Base-by-base conservation (phyloP, 2,797 vertebrate species). In the Morus bassanus region DNA sequence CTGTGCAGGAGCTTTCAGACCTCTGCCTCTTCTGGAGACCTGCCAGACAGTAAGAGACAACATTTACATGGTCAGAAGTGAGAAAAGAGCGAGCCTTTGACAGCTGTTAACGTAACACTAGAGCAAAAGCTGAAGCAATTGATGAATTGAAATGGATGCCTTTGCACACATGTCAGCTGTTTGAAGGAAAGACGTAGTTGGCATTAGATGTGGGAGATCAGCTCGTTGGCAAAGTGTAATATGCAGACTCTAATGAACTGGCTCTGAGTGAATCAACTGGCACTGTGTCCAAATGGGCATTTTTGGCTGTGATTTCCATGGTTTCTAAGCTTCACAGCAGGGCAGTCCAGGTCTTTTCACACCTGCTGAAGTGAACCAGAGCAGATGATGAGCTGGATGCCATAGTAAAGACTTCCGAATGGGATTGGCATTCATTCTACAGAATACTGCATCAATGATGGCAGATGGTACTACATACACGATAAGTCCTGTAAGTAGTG, bases 111-210 rank as follows among this genome's bases (percentile, higher is more conserved):
- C 0, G 8, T 85, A 88, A 95, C 88, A 95, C 69, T 75, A 91
- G 83, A 95, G 73, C 69, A 95, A 91, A 88, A 94, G 91, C 92
- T 95, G 94, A 90, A 91, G 72, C 82, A 81, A 84, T 67, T 69
- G 83, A 85, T 86, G 86, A 95, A 93, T 91, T 96, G 90, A 87
- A 91, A 96, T 95, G 72, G 95, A 91, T 96, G 93, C 76, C 75
- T 95, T 92, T 96, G 94, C 90, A 95, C 96, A 97, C 95, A 93
- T 95, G 94, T 95, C 97, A 97, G 95, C 94, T 96, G 95, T 94
- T 95, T 93, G 75, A 94, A 94, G 81, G 92, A 89, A 95, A 96
- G 89, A 82, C 59, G 28, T 63, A 93, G 93, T 18, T 97, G 97
- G 94, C 96, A 96, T 83, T 73, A 65, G 85, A 97, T 85, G 77